Base-by-base conservation (phyloP, 1,140 invertebrate species). In the Acromyrmex heyeri region DNA sequence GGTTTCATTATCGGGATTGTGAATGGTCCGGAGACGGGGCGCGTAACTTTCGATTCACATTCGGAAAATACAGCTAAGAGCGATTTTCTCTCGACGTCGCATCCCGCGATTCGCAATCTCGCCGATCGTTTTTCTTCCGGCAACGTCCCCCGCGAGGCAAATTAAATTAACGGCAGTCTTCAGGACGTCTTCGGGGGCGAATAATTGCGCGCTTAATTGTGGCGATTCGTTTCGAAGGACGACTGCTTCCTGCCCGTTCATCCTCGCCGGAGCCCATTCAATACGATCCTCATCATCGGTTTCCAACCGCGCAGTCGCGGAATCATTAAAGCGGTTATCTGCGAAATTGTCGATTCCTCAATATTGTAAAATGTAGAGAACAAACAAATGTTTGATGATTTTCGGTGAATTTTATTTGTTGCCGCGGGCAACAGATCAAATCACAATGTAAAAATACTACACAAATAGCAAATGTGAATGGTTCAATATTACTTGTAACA, bases 151-250 rank as follows among this genome's bases (percentile, higher is more conserved):
- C 90, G 83, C 38, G 82, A 86, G 89, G 90, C 83, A 90, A 91
- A 91, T 91, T 86, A 90, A 91, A 91, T 91, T 90, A 91, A 90
- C 72, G 86, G 44, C 7, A 8, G 57, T 18, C 50, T 57, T 73
- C 81, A 48, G 55, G 18, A 48, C 69, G 89, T 90, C 89, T 90
- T 90, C 81, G 87, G 10, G 34, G 27, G 69, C 78, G 87, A 90
- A 91, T 91, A 91, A 91, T 91, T 88, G 90, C 87, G 83, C 70
- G 78, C 89, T 91, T 91, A 91, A 91, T 91, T 91, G 90, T 88
- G 83, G 75, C 85, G 87, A 91, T 91, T 88, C 90, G 87, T 91
- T 87, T 85, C 87, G 79, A 55, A 55, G 21, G 73, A 8, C 53
- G 72, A 48, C 67, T 87, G 14, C 79, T 59, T 50, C 59, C 64